Conservation (phyloP, 2,888 invertebrate species). For the Panopea generosa region DNA sequence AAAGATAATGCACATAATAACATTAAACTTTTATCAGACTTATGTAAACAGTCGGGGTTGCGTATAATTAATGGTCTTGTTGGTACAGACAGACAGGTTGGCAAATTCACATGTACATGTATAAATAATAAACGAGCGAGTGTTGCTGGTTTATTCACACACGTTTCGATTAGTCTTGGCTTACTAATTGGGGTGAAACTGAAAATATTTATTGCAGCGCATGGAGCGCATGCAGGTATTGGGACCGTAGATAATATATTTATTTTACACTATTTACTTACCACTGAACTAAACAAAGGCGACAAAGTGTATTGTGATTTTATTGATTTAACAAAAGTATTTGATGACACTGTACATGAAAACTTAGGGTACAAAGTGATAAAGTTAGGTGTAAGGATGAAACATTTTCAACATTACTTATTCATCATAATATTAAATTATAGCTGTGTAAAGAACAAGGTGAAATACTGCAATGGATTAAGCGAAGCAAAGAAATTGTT, state of each 20-base stretch:
- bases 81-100: neutral
- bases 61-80: neutral
- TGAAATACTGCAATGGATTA: constrained; percentile 6
- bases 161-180: constrained; percentile 18
- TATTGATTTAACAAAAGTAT: constrained; percentile 6
- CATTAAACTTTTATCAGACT: neutral
- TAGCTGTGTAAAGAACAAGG: constrained; percentile 10
- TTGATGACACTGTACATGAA: constrained; percentile 8
- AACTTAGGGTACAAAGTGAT: constrained; percentile 8
- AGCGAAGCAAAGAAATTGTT: constrained; percentile 10
- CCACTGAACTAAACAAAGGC: neutral
- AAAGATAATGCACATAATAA: neutral
- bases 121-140: constrained; percentile 4
- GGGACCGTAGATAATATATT: constrained; percentile 23
- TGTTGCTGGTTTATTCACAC: constrained; percentile 20
- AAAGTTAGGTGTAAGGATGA: constrained; percentile 15
- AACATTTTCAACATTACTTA: constrained; percentile 13
- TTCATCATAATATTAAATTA: too few species aligned
- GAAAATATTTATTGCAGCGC: too few species aligned
- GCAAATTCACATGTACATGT: neutral
- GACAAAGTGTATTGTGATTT: constrained; percentile 5
- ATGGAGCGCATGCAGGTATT: too few species aligned
- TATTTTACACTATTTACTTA: neutral
- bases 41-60: neutral
- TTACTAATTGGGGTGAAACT: constrained; percentile 13